phyloP scores from a whole-genome alignment of 2,888 invertebrate species.

The Drosophila austrosaltans region DNA sequence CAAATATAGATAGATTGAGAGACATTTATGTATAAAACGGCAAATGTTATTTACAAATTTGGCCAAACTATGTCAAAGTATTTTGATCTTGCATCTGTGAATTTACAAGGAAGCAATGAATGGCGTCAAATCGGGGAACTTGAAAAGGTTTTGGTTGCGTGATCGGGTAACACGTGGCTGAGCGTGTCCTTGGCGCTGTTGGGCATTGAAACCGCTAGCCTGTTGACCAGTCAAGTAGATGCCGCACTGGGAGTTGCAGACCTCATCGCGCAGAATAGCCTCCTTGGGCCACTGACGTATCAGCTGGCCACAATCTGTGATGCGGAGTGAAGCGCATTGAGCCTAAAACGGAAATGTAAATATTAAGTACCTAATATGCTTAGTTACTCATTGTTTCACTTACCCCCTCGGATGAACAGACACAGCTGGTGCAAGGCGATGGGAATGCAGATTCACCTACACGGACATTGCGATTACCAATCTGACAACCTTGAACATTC shows the following conservation, averaged over 20 bases:
- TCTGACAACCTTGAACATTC: constrained; percentile 91
- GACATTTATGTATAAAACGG: constrained; percentile 56
- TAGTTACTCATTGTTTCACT: constrained; percentile 80
- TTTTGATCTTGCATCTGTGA: neutral
- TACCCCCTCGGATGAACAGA: constrained; percentile 93
- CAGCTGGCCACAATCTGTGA: constrained; percentile 93
- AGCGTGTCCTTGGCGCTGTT: constrained; percentile 79
- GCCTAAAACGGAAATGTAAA: constrained; percentile 85
- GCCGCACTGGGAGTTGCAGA: constrained; percentile 95
- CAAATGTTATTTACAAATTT: constrained; percentile 61
- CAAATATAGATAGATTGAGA: constrained; percentile 46
- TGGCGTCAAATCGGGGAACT: constrained; percentile 90
- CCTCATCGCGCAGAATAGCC: constrained; percentile 92
- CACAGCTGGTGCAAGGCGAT: constrained; percentile 95
- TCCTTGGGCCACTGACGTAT: constrained; percentile 93
- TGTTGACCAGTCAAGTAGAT: constrained; percentile 85
- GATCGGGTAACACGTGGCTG: constrained; percentile 82
- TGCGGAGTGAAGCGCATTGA: constrained; percentile 93
- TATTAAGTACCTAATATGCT: neutral
- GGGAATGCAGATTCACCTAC: constrained; percentile 94
- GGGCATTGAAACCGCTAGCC: constrained; percentile 74
- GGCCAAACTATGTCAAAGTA: constrained; percentile 4
- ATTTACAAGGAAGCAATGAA: constrained; percentile 80
- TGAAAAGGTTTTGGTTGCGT: constrained; percentile 85
- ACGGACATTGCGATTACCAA: constrained; percentile 90